Evolutionary conservation across 1,140 invertebrate species (phyloP), one percentile per base, ranked within the genome.

Genomic region (Tyrophagus putrescentiae): DNA sequence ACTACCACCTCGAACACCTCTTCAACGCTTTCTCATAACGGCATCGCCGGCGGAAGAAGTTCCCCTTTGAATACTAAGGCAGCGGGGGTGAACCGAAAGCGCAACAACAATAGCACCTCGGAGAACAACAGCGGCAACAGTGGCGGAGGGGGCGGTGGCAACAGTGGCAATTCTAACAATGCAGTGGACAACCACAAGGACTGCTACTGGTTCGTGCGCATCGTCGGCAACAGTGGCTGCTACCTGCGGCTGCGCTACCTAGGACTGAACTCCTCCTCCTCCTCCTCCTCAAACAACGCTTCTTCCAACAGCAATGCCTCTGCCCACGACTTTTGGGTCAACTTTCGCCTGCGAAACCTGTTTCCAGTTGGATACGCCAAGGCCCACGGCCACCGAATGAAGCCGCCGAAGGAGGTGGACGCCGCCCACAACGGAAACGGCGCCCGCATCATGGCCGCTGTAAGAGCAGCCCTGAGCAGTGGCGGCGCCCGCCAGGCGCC

Each of bases 291-390:
- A 39, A 13, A 13, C 13, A 39, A n/a, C 18, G 36, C 13, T n/a
- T 39, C 36, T 16, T 39, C 36, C 18, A 39, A n/a, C 36, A 39
- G 18, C 18, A 39, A 39, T 39, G 36, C 18, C 36, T 16, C 13
- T 39, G 18, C 18, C 13, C 34, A 54, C 27, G 52, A 54, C 27
- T 54, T 54, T 31, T 54, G 52, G 52, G 25, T 31, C n/a, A 54
- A 54, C 27, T 2, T 54, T 54, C 25, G 52, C 16, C 13, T 31
- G n/a, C 25, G 52, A 27, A 54, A 54, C 28, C 52, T 54, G 32
- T 54, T 21, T 23, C 52, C 52, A 2, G 27, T 54, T 29, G 52
- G 52, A 1, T 54, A 54, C 39, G 52, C 52, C 3, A 13, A 54
- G 25, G 1, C 13, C 3, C 16, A 31, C 21, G 25, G 25, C 27